Conservation (phyloP, 2,113 vertebrate species). For the Hemibagrus wyckioides region DNA sequence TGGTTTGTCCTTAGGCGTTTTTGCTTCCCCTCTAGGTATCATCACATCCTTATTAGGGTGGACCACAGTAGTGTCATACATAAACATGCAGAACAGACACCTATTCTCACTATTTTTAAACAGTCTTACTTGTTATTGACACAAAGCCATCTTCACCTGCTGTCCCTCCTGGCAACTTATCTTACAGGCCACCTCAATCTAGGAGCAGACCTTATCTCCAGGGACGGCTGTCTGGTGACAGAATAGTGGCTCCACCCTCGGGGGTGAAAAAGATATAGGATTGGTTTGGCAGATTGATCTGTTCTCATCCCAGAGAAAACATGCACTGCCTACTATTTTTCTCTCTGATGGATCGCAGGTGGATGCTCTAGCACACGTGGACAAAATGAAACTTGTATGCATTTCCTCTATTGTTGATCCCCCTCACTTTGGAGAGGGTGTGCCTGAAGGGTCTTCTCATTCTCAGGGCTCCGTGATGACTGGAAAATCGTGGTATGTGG, state of each 20-base stretch:
- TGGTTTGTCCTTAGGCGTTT: background rate
- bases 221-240: background rate
- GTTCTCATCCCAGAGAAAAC: slow-evolving; percentile 1
- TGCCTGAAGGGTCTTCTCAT: background rate
- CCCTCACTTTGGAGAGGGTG: background rate
- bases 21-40: background rate
- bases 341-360: background rate
- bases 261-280: slow-evolving; percentile 5
- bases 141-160: background rate
- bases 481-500: background rate
- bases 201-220: slow-evolving; percentile 2
- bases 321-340: background rate
- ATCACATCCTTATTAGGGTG: background rate
- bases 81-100: background rate
- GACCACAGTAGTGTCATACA: background rate
- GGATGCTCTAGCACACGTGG: background rate
- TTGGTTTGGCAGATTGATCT: slow-evolving; percentile 13
- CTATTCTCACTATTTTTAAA: background rate
- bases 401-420: background rate
- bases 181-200: background rate
- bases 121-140: background rate
- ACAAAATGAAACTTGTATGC: background rate
- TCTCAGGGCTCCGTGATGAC: background rate
- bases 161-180: background rate
- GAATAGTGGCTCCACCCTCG: slow-evolving; percentile 3